Conservation (phyloP, 1,140 invertebrate genomes). For the Drosophila jambulina region DNA sequence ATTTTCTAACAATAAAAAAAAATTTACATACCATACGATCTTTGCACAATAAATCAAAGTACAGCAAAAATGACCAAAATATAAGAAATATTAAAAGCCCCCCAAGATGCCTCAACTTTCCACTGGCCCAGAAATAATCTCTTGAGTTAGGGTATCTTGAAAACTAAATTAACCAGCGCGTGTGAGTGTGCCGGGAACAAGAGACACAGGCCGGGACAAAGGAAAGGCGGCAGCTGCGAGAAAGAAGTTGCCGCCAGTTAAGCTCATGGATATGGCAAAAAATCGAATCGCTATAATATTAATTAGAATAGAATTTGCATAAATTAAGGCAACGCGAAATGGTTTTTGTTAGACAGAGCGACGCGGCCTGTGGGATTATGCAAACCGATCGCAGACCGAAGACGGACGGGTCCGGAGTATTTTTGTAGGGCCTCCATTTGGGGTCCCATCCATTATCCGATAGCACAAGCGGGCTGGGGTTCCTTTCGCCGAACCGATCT, state of each 20-base stretch:
- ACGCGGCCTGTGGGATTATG: constrained; percentile 58
- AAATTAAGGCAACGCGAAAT: constrained; percentile 62
- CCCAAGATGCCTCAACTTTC: not conserved
- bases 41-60: not conserved
- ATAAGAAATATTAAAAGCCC: not conserved
- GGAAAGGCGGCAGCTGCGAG: constrained; percentile 60
- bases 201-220: constrained; percentile 25
- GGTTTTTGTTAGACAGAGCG: constrained; percentile 78
- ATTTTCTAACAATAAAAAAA: no score
- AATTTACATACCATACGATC: no score
- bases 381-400: constrained; percentile 22
- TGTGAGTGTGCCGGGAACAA: constrained; percentile 39
- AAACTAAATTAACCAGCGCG: constrained; percentile 68
- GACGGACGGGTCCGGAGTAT: constrained; percentile 12
- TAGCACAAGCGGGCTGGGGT: constrained; percentile 11
- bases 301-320: constrained; percentile 82
- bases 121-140: not conserved
- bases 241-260: constrained; percentile 65
- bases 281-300: constrained; percentile 67
- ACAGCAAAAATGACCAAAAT: not conserved
- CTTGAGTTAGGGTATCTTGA: constrained; percentile 38
- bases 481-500: constrained; percentile 34
- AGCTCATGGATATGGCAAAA: constrained; percentile 33
- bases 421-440: constrained; percentile 14
- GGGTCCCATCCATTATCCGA: constrained; percentile 34